Evolutionary conservation across 2,888 invertebrate genomes (phyloP).

Genomic region (Dryocosmus kuriphilus): DNA sequence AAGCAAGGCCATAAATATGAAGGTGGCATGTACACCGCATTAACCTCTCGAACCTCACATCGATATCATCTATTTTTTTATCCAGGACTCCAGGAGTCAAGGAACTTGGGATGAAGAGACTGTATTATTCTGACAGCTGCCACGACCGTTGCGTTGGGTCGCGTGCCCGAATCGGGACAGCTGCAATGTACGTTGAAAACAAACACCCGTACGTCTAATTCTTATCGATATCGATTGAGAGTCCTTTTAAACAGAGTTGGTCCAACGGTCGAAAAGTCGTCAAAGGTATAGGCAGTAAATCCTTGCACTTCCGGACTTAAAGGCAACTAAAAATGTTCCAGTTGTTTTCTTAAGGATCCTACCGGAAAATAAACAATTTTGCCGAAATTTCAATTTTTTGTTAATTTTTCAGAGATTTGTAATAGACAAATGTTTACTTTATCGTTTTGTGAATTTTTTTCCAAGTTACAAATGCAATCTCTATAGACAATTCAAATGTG

Average conservation of each 20-base stretch:
- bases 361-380: not conserved
- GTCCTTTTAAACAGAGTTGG: constrained; percentile 34
- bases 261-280: constrained; percentile 64
- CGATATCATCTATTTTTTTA: constrained; percentile 8
- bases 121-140: constrained; percentile 73
- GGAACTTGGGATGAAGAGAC: constrained; percentile 61
- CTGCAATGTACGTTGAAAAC: constrained; percentile 60
- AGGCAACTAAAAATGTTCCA: not conserved
- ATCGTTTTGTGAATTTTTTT: too few species aligned
- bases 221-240: constrained; percentile 28
- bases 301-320: not conserved
- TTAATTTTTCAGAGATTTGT: too few species aligned
- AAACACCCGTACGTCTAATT: constrained; percentile 3
- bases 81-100: constrained; percentile 3
- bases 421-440: too few species aligned
- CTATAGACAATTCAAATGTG: too few species aligned
- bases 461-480: too few species aligned
- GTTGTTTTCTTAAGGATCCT: not conserved
- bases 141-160: constrained; percentile 76
- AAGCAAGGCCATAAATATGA: constrained; percentile 12
- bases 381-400: too few species aligned
- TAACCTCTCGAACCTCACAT: constrained; percentile 16
- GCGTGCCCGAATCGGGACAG: constrained; percentile 73
- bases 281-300: not conserved
- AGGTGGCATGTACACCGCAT: constrained; percentile 13